Conservation (phyloP, 1,140 invertebrate species). For the Caenorhabditis briggsae region DNA sequence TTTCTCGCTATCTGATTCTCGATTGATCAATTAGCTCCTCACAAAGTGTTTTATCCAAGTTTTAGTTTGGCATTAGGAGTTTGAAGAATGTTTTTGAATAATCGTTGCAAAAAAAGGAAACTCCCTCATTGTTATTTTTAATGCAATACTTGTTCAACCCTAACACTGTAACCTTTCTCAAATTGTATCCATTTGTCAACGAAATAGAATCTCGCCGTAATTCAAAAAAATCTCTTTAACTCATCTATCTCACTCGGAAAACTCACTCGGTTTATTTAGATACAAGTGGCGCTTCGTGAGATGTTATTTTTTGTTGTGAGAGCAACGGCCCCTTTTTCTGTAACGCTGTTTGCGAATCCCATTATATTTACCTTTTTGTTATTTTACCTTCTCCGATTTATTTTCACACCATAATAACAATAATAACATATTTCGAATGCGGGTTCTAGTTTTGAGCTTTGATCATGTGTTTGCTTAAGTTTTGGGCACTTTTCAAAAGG, state of each 20-base stretch:
- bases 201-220: background rate
- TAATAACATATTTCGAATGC: background rate
- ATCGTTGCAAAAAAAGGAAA: no score
- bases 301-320: constrained; percentile 53
- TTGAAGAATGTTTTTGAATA: no score
- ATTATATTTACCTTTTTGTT: constrained; percentile 40
- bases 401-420: background rate
- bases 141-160: no score
- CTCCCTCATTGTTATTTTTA: no score
- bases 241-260: background rate
- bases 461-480: background rate
- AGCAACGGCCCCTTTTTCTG: background rate
- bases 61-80: no score
- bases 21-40: background rate
- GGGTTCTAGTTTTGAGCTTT: background rate
- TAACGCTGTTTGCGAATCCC: constrained; percentile 8
- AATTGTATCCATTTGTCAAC: no score
- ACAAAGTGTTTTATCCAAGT: no score
- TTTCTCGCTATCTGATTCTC: background rate
- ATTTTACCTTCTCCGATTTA: background rate
- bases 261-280: constrained; percentile 49
- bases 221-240: constrained; percentile 22
- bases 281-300: constrained; percentile 53
- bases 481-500: background rate
- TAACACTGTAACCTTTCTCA: no score